Base-by-base conservation (phyloP, 2,113 vertebrate species). In the Tupaia tana region DNA sequence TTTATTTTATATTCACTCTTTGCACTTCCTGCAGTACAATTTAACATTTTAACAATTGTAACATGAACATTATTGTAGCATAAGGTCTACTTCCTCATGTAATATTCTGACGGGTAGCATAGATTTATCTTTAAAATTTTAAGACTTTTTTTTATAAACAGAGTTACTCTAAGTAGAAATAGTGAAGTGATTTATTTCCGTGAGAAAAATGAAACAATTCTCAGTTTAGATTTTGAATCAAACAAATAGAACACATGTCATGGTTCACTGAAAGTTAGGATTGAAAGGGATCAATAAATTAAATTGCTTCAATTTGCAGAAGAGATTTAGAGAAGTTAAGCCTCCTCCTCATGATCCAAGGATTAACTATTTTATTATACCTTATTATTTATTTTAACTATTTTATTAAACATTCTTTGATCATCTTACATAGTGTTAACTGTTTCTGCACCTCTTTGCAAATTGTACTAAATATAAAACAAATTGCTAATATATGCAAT, bases 141-240 rank as follows among this genome's bases (percentile, higher is more conserved):
- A 52, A 2, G 43, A 59, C n/a, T 56, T 94, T 80, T 83, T 90
- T 95, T 82, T 88, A 14, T 88, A 79, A 94, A 34, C 9, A 20
- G 54, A 92, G 12, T 87, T 56, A 84, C 24, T 73, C 24, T 82
- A 43, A 34, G 0, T 24, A 89, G 43, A 92, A 15, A 75, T 34
- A 84, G 69, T 87, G 56, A 89, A 92, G 67, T 59, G 20, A 61
- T 86, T 89, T 84, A 69, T 90, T 94, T 92, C 25, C n/a, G 27
- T 73, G 43, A 92, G 9, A 94, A 24, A 92, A 86, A 88, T 84
- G 59, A 93, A 87, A 77, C 24, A 9, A n/a, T 78, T 29, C 15
- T 79, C 87, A 71, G 29, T 78, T 84, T 90, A 78, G 54, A 75
- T n/a, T 77, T 90, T 85, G 56, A 61, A 67, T 75, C 24, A 94